These are phyloP conservation scores for Calonectris borealis DNA, from an alignment of 2,113 vertebrate genomes.

Conservation along the genomic window DNA sequence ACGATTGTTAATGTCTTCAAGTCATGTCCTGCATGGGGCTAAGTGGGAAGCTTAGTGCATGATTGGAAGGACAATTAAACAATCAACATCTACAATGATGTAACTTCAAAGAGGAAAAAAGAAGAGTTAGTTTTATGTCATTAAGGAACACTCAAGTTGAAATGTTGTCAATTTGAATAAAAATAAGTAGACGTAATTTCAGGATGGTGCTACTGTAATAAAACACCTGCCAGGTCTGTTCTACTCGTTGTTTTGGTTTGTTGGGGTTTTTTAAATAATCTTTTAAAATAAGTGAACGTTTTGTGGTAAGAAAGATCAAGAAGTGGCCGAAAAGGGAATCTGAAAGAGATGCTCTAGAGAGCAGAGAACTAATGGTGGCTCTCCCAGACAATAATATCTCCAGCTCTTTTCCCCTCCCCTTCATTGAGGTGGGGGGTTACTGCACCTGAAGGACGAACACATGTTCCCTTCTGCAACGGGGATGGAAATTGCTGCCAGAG, in stretches of 20 bases:
- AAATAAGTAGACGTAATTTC: constrained; percentile 24
- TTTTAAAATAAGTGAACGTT: neutral
- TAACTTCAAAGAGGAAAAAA: constrained; percentile 56
- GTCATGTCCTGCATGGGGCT: constrained; percentile 45
- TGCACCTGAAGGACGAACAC: neutral
- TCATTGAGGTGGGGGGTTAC: neutral
- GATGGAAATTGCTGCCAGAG: neutral
- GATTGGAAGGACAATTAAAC: constrained; percentile 60
- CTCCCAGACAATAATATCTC: neutral
- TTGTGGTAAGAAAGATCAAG: neutral
- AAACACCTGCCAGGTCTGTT: neutral
- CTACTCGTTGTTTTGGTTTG: neutral
- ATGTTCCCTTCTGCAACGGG: neutral
- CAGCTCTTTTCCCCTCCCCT: neutral
- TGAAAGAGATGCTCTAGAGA: neutral
- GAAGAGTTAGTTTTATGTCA: constrained; percentile 33
- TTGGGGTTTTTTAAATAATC: neutral
- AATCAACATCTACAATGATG: constrained; percentile 48
- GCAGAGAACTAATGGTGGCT: neutral
- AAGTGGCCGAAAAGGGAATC: neutral
- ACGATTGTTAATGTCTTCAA: constrained; percentile 61
- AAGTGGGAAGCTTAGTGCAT: constrained; percentile 58
- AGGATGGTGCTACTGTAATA: constrained; percentile 1
- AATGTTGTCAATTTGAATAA: constrained; percentile 48
- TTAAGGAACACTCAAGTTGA: constrained; percentile 44